Evolutionary conservation across 2,888 invertebrate genomes (phyloP).

Genomic region (Machimus rusticus): DNA sequence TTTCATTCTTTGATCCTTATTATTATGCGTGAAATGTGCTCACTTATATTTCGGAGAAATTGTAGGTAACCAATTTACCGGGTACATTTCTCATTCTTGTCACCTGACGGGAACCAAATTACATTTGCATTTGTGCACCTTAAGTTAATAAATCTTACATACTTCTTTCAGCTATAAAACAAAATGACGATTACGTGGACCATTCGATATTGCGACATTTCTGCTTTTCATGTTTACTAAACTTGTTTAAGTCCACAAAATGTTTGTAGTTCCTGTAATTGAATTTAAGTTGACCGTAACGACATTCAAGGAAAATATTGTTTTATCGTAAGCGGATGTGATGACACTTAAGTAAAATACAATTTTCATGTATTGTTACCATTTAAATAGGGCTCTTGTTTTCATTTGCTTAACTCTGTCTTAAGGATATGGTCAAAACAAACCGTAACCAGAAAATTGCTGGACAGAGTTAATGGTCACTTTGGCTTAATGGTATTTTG

Average conservation of each 20-base stretch:
- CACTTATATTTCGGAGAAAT: neutral
- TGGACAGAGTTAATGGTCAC: neutral
- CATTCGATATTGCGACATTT: neutral
- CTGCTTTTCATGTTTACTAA: neutral
- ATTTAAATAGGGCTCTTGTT: neutral
- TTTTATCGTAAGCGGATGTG: neutral
- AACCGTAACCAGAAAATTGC: neutral
- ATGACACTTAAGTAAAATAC: neutral
- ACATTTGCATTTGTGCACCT: neutral
- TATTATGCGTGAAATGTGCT: neutral
- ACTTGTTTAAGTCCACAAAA: neutral
- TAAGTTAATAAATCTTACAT: neutral
- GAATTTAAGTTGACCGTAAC: neutral
- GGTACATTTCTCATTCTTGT: neutral
- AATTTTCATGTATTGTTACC: neutral
- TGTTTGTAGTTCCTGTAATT: neutral
- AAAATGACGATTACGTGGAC: neutral
- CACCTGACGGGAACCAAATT: neutral
- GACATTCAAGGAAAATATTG: neutral
- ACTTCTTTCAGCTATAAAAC: neutral
- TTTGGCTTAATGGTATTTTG: neutral
- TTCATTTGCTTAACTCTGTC: neutral
- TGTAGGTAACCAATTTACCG: neutral
- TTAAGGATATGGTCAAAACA: neutral
- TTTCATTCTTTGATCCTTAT: neutral